Base-by-base conservation (phyloP, 2,113 vertebrate species). In the Tylochromis polylepis region DNA sequence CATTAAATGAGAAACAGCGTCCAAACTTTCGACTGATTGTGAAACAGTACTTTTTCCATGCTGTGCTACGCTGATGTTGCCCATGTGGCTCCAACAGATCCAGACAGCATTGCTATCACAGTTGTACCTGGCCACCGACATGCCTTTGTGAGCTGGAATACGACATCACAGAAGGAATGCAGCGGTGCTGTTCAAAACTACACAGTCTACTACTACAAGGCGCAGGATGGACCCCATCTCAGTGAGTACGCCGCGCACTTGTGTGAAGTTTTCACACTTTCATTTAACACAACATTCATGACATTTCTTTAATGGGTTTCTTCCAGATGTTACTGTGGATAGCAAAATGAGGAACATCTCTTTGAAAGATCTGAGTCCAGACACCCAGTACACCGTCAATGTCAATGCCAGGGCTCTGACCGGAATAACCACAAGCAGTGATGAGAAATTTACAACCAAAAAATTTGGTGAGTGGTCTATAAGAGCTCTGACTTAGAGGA, bases 281-380 rank as follows among this genome's bases (percentile, higher is more conserved):
- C 11, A 38, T 16, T 18, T 81, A 14, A 22, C 3, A 4, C 15
- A 57, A 12, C 8, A 12, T 43, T 58, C 2, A 3, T 65, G 4
- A 10, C 22, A n/a, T 59, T 75, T 58, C 20, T 84, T 8, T 78
- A 59, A 65, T 58, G 58, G 5, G n/a, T 95, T 92, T 81, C 41
- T 85, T 85, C 62, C 91, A 99, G 98, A 93, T 85, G 55, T 95
- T 41, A 96, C 96, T 0, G 95, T 97, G 27, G 83, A 94, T 60
- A 31, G 88, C 29, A 87, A 81, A 11, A 31, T 83, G 36, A 91
- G 93, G 8, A 81, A 91, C 1, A 92, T 95, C 18, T 8, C 6
- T 56, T 89, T 99, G 87, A 90, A 93, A 51, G 89, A 94, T 16
- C 94, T 99, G 87, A 90, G 82, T 53, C 93, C 96, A n/a, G 82